phyloP scores from a whole-genome alignment of 2,113 vertebrate species.

The Albula goreensis region DNA sequence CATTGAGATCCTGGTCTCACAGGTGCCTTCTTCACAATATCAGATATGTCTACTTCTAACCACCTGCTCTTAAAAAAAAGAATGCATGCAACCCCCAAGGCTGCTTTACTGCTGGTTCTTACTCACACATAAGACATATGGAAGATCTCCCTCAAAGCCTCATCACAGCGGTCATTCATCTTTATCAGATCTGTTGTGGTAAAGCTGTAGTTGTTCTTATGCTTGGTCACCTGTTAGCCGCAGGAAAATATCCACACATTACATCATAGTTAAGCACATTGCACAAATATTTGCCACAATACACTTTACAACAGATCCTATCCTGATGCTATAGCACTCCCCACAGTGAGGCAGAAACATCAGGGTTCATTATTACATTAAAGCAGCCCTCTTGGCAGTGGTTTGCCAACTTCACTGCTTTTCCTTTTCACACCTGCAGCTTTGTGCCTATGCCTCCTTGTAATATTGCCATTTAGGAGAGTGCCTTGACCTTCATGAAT shows the following conservation, averaged over 20 bases:
- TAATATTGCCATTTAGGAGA: background rate
- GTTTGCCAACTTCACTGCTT: background rate
- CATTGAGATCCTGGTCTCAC: background rate
- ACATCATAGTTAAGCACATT: background rate
- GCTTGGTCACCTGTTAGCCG: conserved; percentile 75
- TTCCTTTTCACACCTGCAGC: background rate
- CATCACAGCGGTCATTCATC: conserved; percentile 95
- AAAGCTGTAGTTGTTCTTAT: conserved; percentile 88
- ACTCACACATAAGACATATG: conserved; percentile 96
- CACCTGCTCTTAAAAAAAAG: too few relatives aligned
- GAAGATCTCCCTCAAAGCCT: conserved; percentile 93
- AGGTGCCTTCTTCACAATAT: background rate
- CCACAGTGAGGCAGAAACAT: background rate
- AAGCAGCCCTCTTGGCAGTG: background rate
- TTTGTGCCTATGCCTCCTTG: background rate
- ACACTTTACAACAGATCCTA: too few relatives aligned
- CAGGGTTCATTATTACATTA: background rate
- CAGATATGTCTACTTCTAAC: background rate
- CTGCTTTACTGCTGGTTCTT: background rate
- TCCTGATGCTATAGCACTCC: too few relatives aligned
- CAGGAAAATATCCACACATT: conserved; percentile 2
- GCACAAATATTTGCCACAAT: too few relatives aligned
- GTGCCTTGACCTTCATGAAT: conserved; percentile 87
- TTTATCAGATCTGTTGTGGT: conserved; percentile 90
- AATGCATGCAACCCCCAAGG: background rate